phyloP scores from a whole-genome alignment of 2,888 invertebrate genomes.

The Catocala fraxini region DNA sequence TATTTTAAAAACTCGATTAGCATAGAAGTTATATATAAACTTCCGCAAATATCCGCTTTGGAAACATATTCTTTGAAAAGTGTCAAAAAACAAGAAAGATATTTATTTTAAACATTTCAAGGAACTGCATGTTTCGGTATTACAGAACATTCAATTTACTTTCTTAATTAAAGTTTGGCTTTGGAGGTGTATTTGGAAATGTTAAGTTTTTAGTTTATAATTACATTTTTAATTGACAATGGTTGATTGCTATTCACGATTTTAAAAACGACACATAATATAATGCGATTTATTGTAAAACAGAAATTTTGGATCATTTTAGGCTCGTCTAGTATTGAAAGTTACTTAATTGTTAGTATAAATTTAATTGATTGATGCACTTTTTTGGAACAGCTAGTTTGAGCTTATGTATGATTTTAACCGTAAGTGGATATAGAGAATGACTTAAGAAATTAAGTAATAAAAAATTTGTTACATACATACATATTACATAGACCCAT shows the following conservation, averaged over 20 bases:
- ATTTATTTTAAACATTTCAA: conserved; percentile 26
- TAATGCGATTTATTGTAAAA: no score
- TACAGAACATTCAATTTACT: conserved; percentile 34
- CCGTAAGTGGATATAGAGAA: no score
- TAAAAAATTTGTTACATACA: no score
- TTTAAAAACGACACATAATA: no score
- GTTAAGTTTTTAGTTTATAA: neutral
- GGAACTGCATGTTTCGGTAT: conserved; percentile 19
- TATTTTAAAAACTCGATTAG: neutral
- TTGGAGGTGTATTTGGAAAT: conserved; percentile 33
- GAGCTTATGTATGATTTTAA: no score
- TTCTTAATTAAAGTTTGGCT: conserved; percentile 40
- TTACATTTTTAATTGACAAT: neutral
- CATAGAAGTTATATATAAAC: conserved; percentile 8
- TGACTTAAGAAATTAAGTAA: no score
- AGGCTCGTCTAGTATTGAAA: no score
- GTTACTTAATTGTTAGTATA: no score
- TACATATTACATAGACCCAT: no score
- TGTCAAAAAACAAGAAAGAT: conserved; percentile 37
- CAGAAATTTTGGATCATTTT: no score
- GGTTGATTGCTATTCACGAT: neutral
- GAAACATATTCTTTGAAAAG: conserved; percentile 23
- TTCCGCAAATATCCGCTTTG: conserved; percentile 22
- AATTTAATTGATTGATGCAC: no score
- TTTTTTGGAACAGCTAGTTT: no score